Evolutionary conservation across 2,888 invertebrate species (phyloP).

Genomic region (Dicranocentrus wangi): DNA sequence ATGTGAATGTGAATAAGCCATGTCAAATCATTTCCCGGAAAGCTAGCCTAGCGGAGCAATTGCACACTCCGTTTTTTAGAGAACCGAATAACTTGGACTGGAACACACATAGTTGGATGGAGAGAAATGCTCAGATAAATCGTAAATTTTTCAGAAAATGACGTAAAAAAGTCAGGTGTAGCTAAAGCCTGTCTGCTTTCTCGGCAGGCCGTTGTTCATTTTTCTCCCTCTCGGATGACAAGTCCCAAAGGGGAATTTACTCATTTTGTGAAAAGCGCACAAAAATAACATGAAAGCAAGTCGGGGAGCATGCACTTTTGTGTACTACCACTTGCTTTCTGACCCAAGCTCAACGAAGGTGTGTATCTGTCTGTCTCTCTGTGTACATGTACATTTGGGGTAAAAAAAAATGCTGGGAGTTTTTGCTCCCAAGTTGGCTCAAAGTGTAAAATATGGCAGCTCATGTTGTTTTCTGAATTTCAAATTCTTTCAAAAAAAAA

Average conservation of each 20-base stretch:
- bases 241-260: slow-evolving; percentile 54
- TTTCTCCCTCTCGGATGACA: slow-evolving; percentile 48
- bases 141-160: slow-evolving; percentile 5
- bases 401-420: too few species aligned
- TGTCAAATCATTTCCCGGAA: not conserved
- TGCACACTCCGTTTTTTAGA: too few species aligned
- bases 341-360: too few species aligned
- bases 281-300: not conserved
- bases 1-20: slow-evolving; percentile 3
- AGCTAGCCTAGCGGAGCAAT: not conserved
- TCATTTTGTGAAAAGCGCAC: slow-evolving; percentile 36
- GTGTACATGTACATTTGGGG: slow-evolving; percentile 33
- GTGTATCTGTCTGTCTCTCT: slow-evolving; percentile 25
- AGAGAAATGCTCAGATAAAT: not conserved
- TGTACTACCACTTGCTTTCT: too few species aligned
- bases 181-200: too few species aligned
- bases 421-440: slow-evolving; percentile 52
- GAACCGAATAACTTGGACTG: too few species aligned
- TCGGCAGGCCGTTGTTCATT: slow-evolving; percentile 35
- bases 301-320: not conserved
- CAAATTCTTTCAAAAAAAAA: slow-evolving; percentile 49
- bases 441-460: slow-evolving; percentile 62
- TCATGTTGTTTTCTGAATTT: slow-evolving; percentile 60
- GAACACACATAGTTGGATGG: too few species aligned
- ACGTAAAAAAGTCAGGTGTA: slow-evolving; percentile 36